phyloP scores from a whole-genome alignment of 2,888 invertebrate genomes.

The Heliconius sara region DNA sequence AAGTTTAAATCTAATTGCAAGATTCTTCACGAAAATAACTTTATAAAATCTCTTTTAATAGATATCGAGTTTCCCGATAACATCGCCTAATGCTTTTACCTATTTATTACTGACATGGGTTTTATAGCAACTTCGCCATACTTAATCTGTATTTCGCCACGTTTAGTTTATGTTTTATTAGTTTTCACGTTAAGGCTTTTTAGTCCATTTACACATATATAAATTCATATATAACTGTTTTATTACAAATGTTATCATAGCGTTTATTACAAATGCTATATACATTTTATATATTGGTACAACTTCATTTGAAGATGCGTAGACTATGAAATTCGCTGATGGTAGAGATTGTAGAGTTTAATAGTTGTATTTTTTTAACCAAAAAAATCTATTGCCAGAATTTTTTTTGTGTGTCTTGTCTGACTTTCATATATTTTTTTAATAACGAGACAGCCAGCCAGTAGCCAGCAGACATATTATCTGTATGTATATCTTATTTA shows the following conservation, averaged over 20 bases:
- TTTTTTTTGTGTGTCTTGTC: background rate
- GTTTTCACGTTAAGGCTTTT: background rate
- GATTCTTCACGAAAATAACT: slow-evolving; percentile 15
- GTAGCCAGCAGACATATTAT: too few relatives aligned
- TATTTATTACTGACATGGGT: slow-evolving; percentile 3
- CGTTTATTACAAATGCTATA: background rate
- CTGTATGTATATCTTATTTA: background rate
- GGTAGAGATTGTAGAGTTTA: background rate
- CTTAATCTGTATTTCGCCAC: background rate
- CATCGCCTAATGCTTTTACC: background rate
- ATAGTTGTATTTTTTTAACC: background rate
- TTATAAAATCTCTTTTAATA: slow-evolving; percentile 9
- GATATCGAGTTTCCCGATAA: slow-evolving; percentile 2
- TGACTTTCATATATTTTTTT: background rate
- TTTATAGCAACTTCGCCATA: slow-evolving; percentile 5
- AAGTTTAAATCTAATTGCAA: slow-evolving; percentile 18
- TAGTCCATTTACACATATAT: background rate
- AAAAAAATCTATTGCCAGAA: background rate
- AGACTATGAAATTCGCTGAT: background rate
- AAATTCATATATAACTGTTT: background rate
- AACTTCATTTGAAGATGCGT: background rate
- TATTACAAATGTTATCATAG: slow-evolving; percentile 10
- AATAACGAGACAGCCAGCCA: background rate
- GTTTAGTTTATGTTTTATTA: slow-evolving; percentile 5
- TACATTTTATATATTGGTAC: background rate